Base-by-base conservation (phyloP, 1,140 invertebrate species). In the Lethrus apterus region DNA sequence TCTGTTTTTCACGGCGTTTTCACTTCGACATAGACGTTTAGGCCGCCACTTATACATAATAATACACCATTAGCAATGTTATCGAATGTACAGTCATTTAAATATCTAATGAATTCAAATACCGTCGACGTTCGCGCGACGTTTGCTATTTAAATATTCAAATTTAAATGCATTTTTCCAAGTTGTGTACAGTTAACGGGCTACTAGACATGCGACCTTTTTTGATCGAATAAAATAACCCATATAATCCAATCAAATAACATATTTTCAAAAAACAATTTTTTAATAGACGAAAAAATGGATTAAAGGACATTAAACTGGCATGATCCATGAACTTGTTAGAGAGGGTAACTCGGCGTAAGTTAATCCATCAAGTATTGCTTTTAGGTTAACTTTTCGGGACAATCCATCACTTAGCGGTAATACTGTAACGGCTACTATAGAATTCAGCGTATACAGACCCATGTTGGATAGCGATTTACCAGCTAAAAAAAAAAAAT, bases 61-160 rank as follows among this genome's bases (percentile, higher is more conserved):
- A 48, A 48, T 48, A 48, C 30, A 48, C 46, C 46, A 48, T 48
- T 48, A 48, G 46, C 30, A 41, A 31, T 48, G 46, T 48, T 43
- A 48, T 43, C 46, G 46, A 48, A 48, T 48, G 35, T 33, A 48
- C 46, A 34, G 38, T 48, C 38, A 48, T 48, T 48, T 48, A 48
- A 48, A 48, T 48, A 48, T 33, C 23, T 48, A 43, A 48, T 43
- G 46, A 48, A 48, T 48, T 48, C 46, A 34, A 48, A 42, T 42
- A 33, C 10, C 26, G 23, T 17, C 19, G 30, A 19, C 18, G 1
- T 29, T 21, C 43, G 29, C 17, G 29, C 10, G 23, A 44, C n/a
- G 26, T 17, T 30, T 44, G 43, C 43, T 44, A 33, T 34, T 34
- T 31, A 44, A 32, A 34, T 44, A 44, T 44, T 44, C 43, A 34